Evolutionary conservation across 2,797 vertebrate species (phyloP), one percentile per base, ranked within the genome.

Genomic region (Falco columbarius): DNA sequence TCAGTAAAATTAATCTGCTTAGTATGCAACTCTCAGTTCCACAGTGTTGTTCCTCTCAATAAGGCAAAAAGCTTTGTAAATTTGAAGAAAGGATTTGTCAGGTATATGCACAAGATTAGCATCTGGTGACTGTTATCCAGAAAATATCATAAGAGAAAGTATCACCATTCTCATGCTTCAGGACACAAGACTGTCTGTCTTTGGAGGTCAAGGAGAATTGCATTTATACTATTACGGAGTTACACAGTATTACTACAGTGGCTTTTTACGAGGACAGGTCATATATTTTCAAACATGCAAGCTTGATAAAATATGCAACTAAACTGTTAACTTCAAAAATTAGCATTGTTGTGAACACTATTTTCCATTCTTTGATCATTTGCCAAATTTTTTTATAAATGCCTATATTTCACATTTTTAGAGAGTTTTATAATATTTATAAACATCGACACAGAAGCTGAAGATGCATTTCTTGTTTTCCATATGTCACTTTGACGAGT

Each of bases 61-160:
- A 49, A 82, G 21, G 23, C n/a, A 84, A 94, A 96, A 93, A 58
- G 63, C 92, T 89, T 76, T 87, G 92, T 76, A 89, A 93, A 95
- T 96, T 88, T 91, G 81, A 96, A 86, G 67, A 95, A 94, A 93
- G 61, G 74, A 91, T 96, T 96, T 91, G 81, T 59, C 32, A 92
- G 59, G n/a, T 76, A 77, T 80, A n/a, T 30, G 40, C 23, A 77
- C 14, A 76, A 93, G 75, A 92, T 89, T 91, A 94, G 4, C 77
- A 87, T 93, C 74, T 93, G 44, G 20, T 85, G 68, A 67, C 26
- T n/a, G 14, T 76, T 89, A 71, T 54, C 84, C 14, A 71, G 74
- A 89, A 89, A 92, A 94, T 22, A 89, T 40, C 6, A 2, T 30
- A 36, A 81, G 58, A 92, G 56, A 77, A 92, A 81, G 89, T 66